These are phyloP conservation scores for Palythoa grandis DNA, from an alignment of 92 coral and sea anemone species.

Conservation along the genomic window DNA sequence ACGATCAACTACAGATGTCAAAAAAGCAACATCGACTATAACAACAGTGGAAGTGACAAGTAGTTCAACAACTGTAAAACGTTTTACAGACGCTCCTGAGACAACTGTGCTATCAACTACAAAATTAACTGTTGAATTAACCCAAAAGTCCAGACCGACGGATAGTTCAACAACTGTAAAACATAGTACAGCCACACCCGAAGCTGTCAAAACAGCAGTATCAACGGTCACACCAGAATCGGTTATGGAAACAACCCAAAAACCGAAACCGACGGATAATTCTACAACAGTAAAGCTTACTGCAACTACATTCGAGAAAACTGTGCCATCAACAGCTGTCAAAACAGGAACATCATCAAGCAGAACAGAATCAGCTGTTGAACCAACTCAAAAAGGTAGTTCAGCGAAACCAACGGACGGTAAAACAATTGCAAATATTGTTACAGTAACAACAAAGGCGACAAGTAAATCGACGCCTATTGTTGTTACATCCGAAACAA, in stretches of 20 bases:
- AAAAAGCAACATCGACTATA: neutral
- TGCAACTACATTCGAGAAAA: neutral
- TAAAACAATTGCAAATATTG: too few relatives aligned
- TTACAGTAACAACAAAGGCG: too few relatives aligned
- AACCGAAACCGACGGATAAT: neutral
- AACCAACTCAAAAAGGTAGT: neutral
- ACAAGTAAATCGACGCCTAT: too few relatives aligned
- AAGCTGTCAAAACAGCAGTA: neutral
- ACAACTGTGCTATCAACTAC: neutral
- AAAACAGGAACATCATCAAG: neutral
- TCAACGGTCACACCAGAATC: neutral
- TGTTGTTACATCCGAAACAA: neutral
- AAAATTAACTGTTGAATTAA: neutral
- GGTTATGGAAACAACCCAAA: neutral
- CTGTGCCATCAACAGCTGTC: neutral
- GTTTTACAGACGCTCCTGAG: neutral
- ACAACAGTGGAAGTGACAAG: neutral
- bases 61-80: neutral
- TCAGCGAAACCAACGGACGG: too few relatives aligned
- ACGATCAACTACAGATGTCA: neutral
- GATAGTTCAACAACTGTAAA: neutral
- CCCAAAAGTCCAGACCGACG: neutral
- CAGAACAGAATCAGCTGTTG: neutral
- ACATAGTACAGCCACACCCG: neutral
- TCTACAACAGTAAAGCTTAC: neutral